Percentiles rank a stretch among this genome's conserved stretches.
phyloP scores from a whole-genome alignment of 2,888 invertebrate species.

The Hydrotaea diabolus region DNA sequence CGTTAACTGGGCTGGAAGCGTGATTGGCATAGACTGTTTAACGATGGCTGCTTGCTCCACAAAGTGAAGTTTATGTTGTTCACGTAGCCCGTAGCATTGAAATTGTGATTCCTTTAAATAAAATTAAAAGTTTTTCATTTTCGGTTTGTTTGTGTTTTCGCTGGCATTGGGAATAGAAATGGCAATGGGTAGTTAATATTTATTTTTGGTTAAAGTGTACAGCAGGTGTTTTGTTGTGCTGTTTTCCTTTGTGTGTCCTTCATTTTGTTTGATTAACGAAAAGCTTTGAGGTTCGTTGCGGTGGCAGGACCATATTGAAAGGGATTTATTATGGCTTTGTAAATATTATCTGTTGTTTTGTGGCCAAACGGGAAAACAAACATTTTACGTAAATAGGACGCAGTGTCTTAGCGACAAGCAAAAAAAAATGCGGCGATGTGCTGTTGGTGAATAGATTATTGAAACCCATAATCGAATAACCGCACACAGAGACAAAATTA shows the following conservation, averaged over 20 bases:
- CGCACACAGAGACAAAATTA: too few relatives aligned
- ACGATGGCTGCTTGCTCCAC: neutral
- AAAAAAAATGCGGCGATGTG: too few relatives aligned
- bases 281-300: too few relatives aligned
- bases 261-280: neutral
- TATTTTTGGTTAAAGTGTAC: neutral
- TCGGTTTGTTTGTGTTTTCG: neutral
- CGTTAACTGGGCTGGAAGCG: too few relatives aligned
- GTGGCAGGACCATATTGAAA: too few relatives aligned
- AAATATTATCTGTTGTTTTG: too few relatives aligned
- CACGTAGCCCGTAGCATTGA: neutral
- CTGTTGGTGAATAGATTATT: too few relatives aligned
- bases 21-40: neutral
- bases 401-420: too few relatives aligned
- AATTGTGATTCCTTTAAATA: neutral
- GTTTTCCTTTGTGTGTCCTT: neutral
- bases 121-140: constrained; percentile 3
- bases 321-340: too few relatives aligned
- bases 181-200: neutral
- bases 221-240: neutral
- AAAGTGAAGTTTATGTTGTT: neutral
- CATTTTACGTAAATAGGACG: too few relatives aligned
- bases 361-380: too few relatives aligned
- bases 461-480: too few relatives aligned
- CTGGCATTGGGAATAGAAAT: neutral